phyloP scores from a whole-genome alignment of 2,113 vertebrate species.

The Spheniscus mendiculus region DNA sequence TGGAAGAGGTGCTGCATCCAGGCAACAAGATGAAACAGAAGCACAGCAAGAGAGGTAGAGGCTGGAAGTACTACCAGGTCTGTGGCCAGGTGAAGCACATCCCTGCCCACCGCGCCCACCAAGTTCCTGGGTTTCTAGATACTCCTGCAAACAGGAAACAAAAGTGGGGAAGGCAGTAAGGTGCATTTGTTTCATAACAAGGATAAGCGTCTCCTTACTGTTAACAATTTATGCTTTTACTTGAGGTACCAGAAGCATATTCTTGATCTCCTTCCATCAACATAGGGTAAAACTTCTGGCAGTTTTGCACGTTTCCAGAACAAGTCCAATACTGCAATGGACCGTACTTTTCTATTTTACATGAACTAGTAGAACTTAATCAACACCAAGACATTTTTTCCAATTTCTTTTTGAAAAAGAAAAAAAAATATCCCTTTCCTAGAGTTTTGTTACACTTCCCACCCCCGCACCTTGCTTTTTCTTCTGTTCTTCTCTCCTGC shows the following conservation, averaged over 20 bases:
- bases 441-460: not conserved
- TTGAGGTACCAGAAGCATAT: not conserved
- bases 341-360: not conserved
- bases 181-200: not conserved
- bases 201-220: not conserved
- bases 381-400: not conserved
- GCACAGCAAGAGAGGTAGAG: not conserved
- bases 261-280: not conserved
- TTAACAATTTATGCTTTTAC: not conserved
- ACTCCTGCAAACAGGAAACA: not conserved
- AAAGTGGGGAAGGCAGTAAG: not conserved
- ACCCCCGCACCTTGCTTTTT: not conserved
- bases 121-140: not conserved
- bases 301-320: not conserved
- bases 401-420: not conserved
- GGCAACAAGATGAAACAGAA: not conserved
- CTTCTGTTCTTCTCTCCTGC: not conserved
- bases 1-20: not conserved
- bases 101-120: not conserved
- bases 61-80: not conserved
- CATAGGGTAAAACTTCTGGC: rapidly evolving
- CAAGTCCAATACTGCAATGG: not conserved
- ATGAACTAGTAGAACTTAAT: not conserved
- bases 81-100: not conserved
- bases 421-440: not conserved